phyloP scores from a whole-genome alignment of 2,113 vertebrate species.

The Rafetus swinhoei region DNA sequence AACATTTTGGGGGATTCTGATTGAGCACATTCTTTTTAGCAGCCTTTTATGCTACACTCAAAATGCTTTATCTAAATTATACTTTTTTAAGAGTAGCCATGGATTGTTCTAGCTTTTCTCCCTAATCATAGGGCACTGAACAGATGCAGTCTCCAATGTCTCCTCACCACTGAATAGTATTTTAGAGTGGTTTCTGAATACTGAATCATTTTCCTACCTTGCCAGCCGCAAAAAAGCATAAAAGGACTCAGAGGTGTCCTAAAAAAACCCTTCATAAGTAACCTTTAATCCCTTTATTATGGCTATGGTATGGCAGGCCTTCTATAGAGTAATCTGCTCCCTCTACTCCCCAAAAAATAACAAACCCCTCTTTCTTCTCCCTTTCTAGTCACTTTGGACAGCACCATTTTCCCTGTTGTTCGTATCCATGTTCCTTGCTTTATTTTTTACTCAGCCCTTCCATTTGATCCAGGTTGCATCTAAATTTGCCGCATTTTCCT shows the following conservation, averaged over 20 bases:
- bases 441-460: conserved; percentile 7
- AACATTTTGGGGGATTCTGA: conserved; percentile 5
- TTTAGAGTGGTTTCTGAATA: not conserved
- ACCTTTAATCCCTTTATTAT: not conserved
- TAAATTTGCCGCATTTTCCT: conserved; percentile 9
- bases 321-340: not conserved
- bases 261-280: not conserved
- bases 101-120: conserved; percentile 7
- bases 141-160: not conserved
- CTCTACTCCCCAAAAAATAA: not conserved
- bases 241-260: not conserved
- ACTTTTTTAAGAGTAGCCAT: not conserved
- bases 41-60: not conserved
- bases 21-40: not conserved
- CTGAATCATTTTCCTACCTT: not conserved
- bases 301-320: not conserved
- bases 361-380: not conserved
- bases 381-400: not conserved
- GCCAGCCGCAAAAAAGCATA: not conserved
- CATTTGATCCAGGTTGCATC: not conserved
- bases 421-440: not conserved
- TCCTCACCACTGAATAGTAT: not conserved
- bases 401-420: not conserved
- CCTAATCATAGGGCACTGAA: not conserved
- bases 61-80: conserved; percentile 2